These are phyloP conservation scores for Aspiorhynchus laticeps DNA, from an alignment of 2,113 vertebrate species.

Conservation along the genomic window DNA sequence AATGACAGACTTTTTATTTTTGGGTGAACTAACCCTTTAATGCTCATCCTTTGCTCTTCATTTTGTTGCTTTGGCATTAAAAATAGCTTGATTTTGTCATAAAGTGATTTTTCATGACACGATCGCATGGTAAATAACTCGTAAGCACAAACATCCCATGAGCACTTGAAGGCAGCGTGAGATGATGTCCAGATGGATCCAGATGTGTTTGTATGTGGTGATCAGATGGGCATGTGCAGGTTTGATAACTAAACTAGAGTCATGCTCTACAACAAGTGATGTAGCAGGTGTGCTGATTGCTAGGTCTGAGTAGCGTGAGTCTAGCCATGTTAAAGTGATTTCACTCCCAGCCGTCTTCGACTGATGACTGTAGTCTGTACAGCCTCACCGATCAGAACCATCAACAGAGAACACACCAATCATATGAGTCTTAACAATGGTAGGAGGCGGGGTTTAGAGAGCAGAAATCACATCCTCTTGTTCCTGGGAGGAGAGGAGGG, in stretches of 20 bases:
- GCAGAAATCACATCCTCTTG: not conserved
- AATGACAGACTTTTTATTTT: too few relatives aligned
- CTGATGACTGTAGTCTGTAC: not conserved
- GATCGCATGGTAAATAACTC: not conserved
- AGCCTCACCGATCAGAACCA: not conserved
- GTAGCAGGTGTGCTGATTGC: too few relatives aligned
- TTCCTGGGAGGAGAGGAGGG: slow-evolving; percentile 52
- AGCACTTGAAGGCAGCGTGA: not conserved
- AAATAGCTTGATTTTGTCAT: not conserved
- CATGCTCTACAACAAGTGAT: slow-evolving; percentile 25
- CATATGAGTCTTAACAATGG: slow-evolving; percentile 10
- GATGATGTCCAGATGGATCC: slow-evolving; percentile 18
- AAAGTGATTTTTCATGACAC: not conserved
- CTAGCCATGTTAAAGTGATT: not conserved
- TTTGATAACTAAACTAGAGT: slow-evolving; percentile 22
- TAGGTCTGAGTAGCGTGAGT: not conserved
- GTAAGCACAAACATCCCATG: not conserved
- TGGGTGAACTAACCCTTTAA: too few relatives aligned
- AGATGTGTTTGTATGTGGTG: not conserved
- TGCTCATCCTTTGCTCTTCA: not conserved
- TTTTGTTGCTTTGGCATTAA: not conserved
- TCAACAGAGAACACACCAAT: slow-evolving; percentile 22
- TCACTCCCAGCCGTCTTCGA: not conserved
- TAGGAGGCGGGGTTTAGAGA: not conserved
- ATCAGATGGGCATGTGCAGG: not conserved